Evolutionary conservation across 2,797 vertebrate species (phyloP), one percentile per base, ranked within the genome.

Genomic region (Morelia viridis): DNA sequence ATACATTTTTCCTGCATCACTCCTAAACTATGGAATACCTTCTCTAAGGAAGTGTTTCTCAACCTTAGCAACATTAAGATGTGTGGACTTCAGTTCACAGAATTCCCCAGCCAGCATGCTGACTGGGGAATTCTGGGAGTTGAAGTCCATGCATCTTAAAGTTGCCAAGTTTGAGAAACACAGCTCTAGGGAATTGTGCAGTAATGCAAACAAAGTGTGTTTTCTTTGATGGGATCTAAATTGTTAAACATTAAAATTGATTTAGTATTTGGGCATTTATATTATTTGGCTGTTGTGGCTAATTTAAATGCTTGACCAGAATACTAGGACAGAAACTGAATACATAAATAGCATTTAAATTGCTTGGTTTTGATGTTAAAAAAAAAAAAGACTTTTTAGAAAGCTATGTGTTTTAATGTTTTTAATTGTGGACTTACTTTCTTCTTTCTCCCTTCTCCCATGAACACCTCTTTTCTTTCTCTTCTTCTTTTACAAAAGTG

Each of bases 401-500:
- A 58, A 7, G 19, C 5, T 58, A 60, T 41, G 31, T 12, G 5
- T 76, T 87, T 62, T 87, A 58, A 28, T 57, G 13, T 86, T 87
- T 90, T n/a, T 1, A 57, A 64, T 17, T 11, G 65, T 7, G 87
- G 3, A 9, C 5, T 87, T 57, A 46, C 0, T 90, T 92, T 61
- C 91, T 35, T 17, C 76, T 91, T 60, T 2, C 91, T 92, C 91
- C 35, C 46, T 28, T 46, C 5, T 7, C 35, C 64, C 1, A n/a
- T 53, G 28, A 57, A 17, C 4, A 1, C 2, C 13, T 41, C 61
- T 13, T 90, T 19, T 76, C 94, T 13, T 61, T 92, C 64, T 31
- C 68, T 87, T 91, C 91, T n/a, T 76, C 35, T 57, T 13, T 53
- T 19, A 60, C 22, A 92, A 91, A 89, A 93, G 13, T 93, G 1